Percentiles rank a stretch among this genome's conserved stretches.
Conservation (phyloP, 2,113 vertebrate species). For the Toxostoma redivivum region DNA sequence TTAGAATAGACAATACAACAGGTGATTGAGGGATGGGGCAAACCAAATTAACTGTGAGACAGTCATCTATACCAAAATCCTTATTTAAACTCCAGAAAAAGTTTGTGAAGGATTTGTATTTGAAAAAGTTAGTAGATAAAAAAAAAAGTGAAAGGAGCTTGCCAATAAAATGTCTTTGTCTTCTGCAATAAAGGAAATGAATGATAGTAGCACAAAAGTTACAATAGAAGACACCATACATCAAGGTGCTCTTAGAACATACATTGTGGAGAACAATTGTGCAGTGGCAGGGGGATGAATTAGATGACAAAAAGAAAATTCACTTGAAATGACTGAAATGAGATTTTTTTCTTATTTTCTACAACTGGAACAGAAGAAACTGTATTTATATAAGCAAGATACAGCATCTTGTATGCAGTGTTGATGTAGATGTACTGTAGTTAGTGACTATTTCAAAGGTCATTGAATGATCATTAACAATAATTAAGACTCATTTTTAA, state of each 20-base stretch:
- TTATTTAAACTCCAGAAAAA: slow-evolving; percentile 4
- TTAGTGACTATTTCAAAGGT: neutral
- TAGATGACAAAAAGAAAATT: slow-evolving; percentile 33
- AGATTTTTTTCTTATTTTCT: slow-evolving; percentile 12
- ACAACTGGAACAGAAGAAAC: neutral
- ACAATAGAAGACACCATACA: slow-evolving; percentile 34
- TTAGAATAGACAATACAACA: neutral
- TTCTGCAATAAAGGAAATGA: slow-evolving; percentile 40
- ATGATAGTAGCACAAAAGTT: slow-evolving; percentile 45
- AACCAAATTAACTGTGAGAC: neutral
- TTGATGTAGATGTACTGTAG: neutral
- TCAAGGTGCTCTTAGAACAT: slow-evolving; percentile 37
- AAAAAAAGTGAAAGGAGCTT: neutral
- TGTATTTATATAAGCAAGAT: neutral
- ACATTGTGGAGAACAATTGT: slow-evolving; percentile 8
- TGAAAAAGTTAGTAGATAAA: slow-evolving; percentile 41
- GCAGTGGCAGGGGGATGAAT: slow-evolving; percentile 18
- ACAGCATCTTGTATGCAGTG: neutral
- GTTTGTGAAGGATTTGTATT: neutral
- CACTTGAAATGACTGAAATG: neutral
- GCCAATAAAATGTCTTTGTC: slow-evolving; percentile 54
- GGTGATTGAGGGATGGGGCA: neutral
- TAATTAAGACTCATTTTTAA: neutral
- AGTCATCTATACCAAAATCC: neutral
- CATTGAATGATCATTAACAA: neutral